Evolutionary conservation across 2,113 vertebrate species (phyloP), one percentile per base, ranked within the genome.

Genomic region (Sinocyclocheilus rhinocerous): DNA sequence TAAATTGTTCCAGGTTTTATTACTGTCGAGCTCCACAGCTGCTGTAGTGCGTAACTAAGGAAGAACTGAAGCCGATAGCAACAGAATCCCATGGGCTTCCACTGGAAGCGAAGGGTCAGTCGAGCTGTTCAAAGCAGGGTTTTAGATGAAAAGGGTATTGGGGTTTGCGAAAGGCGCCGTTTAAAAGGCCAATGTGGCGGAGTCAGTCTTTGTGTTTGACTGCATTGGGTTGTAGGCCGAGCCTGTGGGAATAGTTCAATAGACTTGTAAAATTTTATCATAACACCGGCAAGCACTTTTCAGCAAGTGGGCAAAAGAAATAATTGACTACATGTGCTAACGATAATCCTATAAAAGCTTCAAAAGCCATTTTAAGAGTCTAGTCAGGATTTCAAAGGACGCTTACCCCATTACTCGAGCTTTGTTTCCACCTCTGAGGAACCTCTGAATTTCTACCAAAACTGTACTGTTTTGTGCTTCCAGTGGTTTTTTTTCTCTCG

Each of bases 1-100:
- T 97, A 97, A 97, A 99, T 96, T 96, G 96, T 96, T 96, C 93
- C 94, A 91, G 93, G 95, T 97, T 99, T 94, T 98, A 98, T 97
- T 96, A 95, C 95, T 90, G 73, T 91, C 89, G 92, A 96, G 96
- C 93, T 88, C 84, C 90, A 91, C 96, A 97, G 97, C 97, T 97
- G 98, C 96, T 96, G 95, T 96, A 93, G 93, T 94, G 95, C 95
- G 95, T 97, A 95, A 95, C 96, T 94, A 93, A 94, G 94, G 96
- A 95, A 95, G 95, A 95, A 95, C 92, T 89, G 93, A 91, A 94
- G 93, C 95, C 94, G 95, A 94, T 94, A 94, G 94, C 89, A 67
- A 75, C 89, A 91, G 92, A 91, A 92, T 96, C 95, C 93, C 93
- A 86, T 91, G 92, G 91, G 91, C 92, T 89, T 84, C 83, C 63